A percentile compares a stretch with the other conserved stretches of the same genome.
Conservation (phyloP, 1,140 invertebrate species). For the Ylistrum balloti region DNA sequence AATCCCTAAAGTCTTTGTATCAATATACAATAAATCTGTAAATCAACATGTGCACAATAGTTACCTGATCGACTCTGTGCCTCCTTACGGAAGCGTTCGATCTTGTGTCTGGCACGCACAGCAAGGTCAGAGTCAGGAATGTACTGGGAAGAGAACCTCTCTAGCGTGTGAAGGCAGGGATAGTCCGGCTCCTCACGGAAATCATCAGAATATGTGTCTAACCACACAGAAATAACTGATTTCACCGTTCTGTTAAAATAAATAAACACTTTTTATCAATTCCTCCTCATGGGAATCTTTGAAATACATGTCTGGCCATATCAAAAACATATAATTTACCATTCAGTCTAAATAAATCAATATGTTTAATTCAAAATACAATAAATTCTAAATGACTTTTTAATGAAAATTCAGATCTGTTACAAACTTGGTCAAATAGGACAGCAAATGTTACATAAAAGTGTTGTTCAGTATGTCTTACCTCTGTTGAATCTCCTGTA, state of each 20-base stretch:
- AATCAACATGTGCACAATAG: too few species aligned
- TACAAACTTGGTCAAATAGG: too few species aligned
- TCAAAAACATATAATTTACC: too few species aligned
- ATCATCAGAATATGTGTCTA: conserved; percentile 98
- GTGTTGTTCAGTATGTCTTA: conserved; percentile 55
- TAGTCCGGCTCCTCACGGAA: conserved; percentile 93
- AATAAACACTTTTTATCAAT: too few species aligned
- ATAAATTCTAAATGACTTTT: too few species aligned
- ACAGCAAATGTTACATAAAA: background rate
- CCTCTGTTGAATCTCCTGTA: conserved; percentile 75
- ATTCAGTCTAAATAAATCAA: too few species aligned
- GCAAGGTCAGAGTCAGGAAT: conserved; percentile 84
- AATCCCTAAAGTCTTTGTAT: too few species aligned
- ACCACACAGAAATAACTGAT: conserved; percentile 94
- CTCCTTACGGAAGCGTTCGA: conserved; percentile 86
- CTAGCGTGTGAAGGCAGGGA: conserved; percentile 90
- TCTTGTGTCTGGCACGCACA: conserved; percentile 85
- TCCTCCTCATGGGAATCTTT: too few species aligned
- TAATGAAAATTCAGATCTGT: too few species aligned
- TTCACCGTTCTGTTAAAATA: conserved; percentile 88
- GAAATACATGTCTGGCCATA: too few species aligned
- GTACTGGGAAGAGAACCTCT: conserved; percentile 91
- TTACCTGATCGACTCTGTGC: conserved; percentile 70
- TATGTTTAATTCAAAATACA: too few species aligned
- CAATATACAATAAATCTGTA: too few species aligned